Base-by-base conservation (phyloP, 1,140 invertebrate species). In the Cydia pomonella region DNA sequence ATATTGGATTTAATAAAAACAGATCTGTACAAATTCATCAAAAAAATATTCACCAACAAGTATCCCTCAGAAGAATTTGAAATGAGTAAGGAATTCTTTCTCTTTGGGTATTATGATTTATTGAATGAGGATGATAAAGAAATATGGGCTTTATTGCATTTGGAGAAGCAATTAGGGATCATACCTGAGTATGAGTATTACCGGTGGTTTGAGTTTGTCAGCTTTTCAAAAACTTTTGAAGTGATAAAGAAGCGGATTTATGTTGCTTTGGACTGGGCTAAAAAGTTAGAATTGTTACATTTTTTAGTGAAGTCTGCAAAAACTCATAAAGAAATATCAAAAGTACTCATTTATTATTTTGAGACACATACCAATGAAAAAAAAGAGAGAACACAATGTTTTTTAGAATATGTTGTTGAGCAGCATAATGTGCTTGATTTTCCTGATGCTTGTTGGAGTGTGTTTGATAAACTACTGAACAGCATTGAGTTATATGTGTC, bases 141-240 rank as follows among this genome's bases (percentile, higher is more conserved):
- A 75, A 29, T 71, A 27, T 90, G 87, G 88, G 87, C 88, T 64
- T 72, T 88, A 16, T 47, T 75, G 53, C 82, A 89, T 69, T 75
- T 91, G 72, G 75, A 82, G 18, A 74, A 74, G 71, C 74, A 79
- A 59, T 77, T 79, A 47, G 84, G 86, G 25, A 33, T 85, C 7
- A 69, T 84, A 6, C 87, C 86, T 1, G 53, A 6, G 27, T 83
- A 80, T 25, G 74, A 76, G 62, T 79, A 89, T 77, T 89, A 80
- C 73, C 66, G 72, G 18, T 89, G 84, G 84, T 91, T 87, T 76
- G 78, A 80, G 66, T 89, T 85, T 77, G 79, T 91, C 1, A 83
- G 79, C 9, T 87, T 84, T 59, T 79, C 85, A 16, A 79, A 78
- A 38, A 81, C 86, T 53, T 84, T 89, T 66, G 75, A 74, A 18